Evolutionary conservation across 2,797 vertebrate species (phyloP).

Genomic region (Semotilus atromaculatus): DNA sequence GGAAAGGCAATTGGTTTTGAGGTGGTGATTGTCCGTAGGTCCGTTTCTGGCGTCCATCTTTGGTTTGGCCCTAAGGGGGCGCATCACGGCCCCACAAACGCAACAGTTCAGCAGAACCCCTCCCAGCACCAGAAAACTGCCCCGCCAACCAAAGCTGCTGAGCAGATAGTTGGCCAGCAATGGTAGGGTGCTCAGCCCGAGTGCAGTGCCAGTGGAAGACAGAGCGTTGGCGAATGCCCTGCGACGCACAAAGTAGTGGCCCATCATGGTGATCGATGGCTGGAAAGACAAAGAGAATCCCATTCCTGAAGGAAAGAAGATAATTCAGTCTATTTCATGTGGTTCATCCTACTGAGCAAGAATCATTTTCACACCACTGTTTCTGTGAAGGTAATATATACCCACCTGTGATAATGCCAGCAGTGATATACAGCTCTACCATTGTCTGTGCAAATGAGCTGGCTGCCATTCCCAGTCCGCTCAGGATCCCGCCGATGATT

Average conservation of each 20-base stretch:
- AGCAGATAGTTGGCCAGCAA: constrained; percentile 78
- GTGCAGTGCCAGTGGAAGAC: constrained; percentile 81
- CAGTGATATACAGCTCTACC: constrained; percentile 79
- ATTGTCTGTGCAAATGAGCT: constrained; percentile 81
- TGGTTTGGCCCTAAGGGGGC: constrained; percentile 71
- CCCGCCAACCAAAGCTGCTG: constrained; percentile 83
- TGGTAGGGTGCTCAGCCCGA: constrained; percentile 81
- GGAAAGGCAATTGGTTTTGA: constrained; percentile 26
- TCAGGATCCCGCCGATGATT: constrained; percentile 85
- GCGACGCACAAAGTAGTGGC: constrained; percentile 81
- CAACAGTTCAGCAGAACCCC: constrained; percentile 84
- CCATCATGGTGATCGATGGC: constrained; percentile 79
- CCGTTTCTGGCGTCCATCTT: constrained; percentile 1
- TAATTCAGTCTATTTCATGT: constrained; percentile 3
- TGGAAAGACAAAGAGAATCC: constrained; percentile 86
- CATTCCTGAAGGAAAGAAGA: constrained; percentile 73
- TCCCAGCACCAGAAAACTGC: constrained; percentile 84
- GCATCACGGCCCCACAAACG: constrained; percentile 84
- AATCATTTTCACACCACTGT: constrained; percentile 7
- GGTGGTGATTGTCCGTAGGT: not conserved
- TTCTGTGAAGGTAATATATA: not conserved
- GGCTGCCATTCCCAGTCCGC: constrained; percentile 82
- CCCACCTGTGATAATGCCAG: constrained; percentile 82
- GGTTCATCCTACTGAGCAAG: not conserved
- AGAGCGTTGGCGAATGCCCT: constrained; percentile 80